A percentile compares a stretch with the other conserved stretches of the same genome.
These are phyloP conservation scores for Dasysyrphus tricinctus DNA, from an alignment of 2,888 invertebrate species.

Conservation along the genomic window DNA sequence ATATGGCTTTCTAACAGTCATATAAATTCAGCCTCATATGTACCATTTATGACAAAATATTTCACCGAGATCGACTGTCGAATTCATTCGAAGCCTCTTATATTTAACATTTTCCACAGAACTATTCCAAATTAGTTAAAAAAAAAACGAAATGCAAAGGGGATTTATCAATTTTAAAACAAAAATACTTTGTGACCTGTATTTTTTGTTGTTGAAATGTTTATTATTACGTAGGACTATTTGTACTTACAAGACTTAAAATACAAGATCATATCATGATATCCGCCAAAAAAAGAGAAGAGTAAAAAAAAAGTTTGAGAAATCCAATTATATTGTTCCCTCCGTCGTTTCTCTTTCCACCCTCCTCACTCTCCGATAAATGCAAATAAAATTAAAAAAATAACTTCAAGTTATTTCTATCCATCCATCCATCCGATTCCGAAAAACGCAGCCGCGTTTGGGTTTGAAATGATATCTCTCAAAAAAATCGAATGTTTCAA, in stretches of 20 bases:
- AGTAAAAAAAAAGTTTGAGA: background rate
- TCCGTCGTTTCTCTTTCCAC: background rate
- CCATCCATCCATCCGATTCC: background rate
- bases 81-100: background rate
- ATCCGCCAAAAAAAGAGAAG: background rate
- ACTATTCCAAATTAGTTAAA: background rate
- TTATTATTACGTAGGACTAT: slow-evolving; percentile 25
- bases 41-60: background rate
- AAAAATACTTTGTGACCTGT: slow-evolving; percentile 31
- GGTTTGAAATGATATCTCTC: background rate
- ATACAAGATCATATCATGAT: slow-evolving; percentile 23
- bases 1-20: background rate
- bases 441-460: background rate
- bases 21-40: background rate
- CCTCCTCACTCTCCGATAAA: slow-evolving; percentile 24
- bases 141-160: slow-evolving; percentile 53
- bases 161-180: slow-evolving; percentile 25
- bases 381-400: background rate
- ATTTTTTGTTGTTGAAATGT: background rate
- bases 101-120: background rate
- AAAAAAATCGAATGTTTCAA: background rate
- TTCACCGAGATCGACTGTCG: background rate
- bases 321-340: slow-evolving; percentile 41
- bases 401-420: slow-evolving; percentile 9
- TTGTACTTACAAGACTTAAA: slow-evolving; percentile 45